These are phyloP conservation scores for Oreochromis tanganicae DNA, from an alignment of 2,113 vertebrate genomes.

Conservation along the genomic window DNA sequence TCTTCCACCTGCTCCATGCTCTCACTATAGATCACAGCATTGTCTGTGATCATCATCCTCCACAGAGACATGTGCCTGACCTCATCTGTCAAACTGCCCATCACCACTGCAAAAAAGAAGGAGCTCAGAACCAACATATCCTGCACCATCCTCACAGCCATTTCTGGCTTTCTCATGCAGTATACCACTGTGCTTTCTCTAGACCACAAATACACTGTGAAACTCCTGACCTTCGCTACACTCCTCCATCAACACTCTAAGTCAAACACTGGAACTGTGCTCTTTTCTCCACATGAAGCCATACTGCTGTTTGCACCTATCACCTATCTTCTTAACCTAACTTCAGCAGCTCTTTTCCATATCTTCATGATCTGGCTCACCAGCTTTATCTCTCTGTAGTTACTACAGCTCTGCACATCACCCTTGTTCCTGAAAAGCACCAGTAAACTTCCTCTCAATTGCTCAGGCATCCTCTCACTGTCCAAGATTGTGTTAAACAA, in stretches of 20 bases:
- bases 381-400: neutral
- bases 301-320: neutral
- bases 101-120: neutral
- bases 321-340: neutral
- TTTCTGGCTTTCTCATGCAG: neutral
- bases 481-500: neutral
- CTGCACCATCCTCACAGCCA: neutral
- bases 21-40: neutral
- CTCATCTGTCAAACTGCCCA: neutral
- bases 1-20: neutral
- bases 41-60: neutral
- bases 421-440: neutral
- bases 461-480: neutral
- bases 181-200: neutral
- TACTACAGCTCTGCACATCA: neutral
- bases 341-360: neutral
- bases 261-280: neutral
- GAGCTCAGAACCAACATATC: neutral
- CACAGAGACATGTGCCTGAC: neutral
- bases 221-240: neutral
- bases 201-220: neutral
- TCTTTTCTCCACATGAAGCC: neutral
- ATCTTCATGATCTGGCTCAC: neutral
- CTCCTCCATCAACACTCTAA: neutral
- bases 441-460: neutral